A percentile compares a stretch with the other conserved stretches of the same genome.
These are phyloP conservation scores for Brienomyrus brachyistius DNA, from an alignment of 2,113 vertebrate genomes.

Conservation along the genomic window DNA sequence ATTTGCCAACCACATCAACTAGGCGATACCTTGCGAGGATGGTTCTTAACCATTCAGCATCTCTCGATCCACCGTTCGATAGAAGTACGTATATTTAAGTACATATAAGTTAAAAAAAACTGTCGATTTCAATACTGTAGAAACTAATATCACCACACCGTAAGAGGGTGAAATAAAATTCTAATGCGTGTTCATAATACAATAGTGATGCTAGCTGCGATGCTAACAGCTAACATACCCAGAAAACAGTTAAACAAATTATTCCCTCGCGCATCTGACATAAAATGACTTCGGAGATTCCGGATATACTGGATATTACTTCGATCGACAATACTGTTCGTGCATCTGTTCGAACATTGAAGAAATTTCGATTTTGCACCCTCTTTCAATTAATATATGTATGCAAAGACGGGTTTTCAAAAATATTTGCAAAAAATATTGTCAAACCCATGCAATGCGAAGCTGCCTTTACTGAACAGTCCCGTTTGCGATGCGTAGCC, in stretches of 20 bases:
- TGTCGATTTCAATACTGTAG: slow-evolving; percentile 26
- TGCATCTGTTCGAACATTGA: slow-evolving; percentile 29
- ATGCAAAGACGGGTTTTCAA: slow-evolving; percentile 36
- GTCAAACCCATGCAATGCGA: slow-evolving; percentile 20
- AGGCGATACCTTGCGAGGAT: background rate
- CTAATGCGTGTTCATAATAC: slow-evolving; percentile 20
- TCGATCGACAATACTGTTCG: slow-evolving; percentile 2
- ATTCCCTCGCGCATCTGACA: background rate
- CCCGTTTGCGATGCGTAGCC: background rate
- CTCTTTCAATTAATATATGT: slow-evolving; percentile 25
- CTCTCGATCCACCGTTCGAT: background rate
- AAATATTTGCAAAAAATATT: slow-evolving; percentile 36
- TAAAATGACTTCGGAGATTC: background rate
- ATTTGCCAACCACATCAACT: background rate
- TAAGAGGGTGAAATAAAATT: slow-evolving; percentile 18
- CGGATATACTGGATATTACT: background rate
- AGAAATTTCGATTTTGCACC: slow-evolving; percentile 44
- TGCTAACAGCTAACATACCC: slow-evolving; percentile 12
- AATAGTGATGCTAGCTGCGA: slow-evolving; percentile 2
- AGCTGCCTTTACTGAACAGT: background rate
- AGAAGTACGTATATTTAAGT: slow-evolving; percentile 6
- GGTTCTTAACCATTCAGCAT: background rate
- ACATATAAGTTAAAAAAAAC: slow-evolving; percentile 23
- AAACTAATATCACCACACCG: slow-evolving; percentile 9
- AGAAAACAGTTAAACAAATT: slow-evolving; percentile 12